These are phyloP conservation scores for Enhydra lutris DNA, from an alignment of 2,113 vertebrate species.

Conservation along the genomic window DNA sequence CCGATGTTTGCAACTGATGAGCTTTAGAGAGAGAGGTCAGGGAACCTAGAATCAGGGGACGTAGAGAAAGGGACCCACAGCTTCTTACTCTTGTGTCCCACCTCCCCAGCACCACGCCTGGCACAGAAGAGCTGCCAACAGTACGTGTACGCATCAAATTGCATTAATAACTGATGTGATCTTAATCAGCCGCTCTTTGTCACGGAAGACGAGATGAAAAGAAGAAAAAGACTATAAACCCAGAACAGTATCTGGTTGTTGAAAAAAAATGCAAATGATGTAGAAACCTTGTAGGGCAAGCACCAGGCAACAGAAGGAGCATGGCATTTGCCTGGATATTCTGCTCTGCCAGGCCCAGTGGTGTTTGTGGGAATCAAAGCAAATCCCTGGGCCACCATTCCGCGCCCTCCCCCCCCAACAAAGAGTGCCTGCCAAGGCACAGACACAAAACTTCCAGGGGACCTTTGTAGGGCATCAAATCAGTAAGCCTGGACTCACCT, in stretches of 20 bases:
- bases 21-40: neutral
- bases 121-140: neutral
- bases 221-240: neutral
- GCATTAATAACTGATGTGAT: neutral
- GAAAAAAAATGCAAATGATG: neutral
- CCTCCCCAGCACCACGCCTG: neutral
- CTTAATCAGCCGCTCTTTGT: neutral
- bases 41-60: neutral
- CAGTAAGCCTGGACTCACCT: neutral
- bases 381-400: neutral
- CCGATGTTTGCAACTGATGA: neutral
- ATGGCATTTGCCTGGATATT: neutral
- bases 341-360: neutral
- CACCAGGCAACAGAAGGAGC: neutral
- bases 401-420: no score
- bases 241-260: neutral
- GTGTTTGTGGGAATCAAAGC: neutral
- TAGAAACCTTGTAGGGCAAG: neutral
- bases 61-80: neutral
- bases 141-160: rapidly evolving
- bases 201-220: neutral
- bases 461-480: neutral
- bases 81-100: neutral
- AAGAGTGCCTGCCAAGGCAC: neutral
- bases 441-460: neutral